phyloP scores from a whole-genome alignment of 2,888 invertebrate species.

The Xestia ashworthii region DNA sequence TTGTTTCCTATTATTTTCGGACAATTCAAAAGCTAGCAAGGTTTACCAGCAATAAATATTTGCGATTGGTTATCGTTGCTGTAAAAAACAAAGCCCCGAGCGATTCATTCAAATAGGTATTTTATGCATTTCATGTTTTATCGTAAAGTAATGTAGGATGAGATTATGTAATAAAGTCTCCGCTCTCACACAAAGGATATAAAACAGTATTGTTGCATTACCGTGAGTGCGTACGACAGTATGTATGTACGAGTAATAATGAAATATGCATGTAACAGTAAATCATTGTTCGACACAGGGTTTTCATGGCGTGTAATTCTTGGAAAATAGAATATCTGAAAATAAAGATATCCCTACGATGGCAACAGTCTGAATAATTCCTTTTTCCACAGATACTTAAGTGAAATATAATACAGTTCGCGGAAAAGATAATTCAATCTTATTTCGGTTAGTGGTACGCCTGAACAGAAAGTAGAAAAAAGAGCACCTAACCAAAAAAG shows the following conservation, averaged over 20 bases:
- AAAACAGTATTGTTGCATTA: slow-evolving; percentile 60
- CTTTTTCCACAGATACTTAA: slow-evolving; percentile 17
- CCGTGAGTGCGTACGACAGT: slow-evolving; percentile 51
- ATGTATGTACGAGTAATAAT: slow-evolving; percentile 55
- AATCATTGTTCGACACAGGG: slow-evolving; percentile 56
- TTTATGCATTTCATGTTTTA: slow-evolving; percentile 42
- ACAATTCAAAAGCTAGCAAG: slow-evolving; percentile 17
- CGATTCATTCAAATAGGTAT: slow-evolving; percentile 30
- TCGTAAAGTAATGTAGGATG: slow-evolving; percentile 29
- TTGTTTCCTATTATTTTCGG: slow-evolving; percentile 27
- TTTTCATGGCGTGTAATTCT: slow-evolving; percentile 33
- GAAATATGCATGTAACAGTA: slow-evolving; percentile 52
- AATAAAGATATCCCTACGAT: slow-evolving; percentile 5
- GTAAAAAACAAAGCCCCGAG: slow-evolving; percentile 27
- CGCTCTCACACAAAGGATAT: slow-evolving; percentile 43
- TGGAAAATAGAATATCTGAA: neutral
- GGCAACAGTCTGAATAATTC: neutral
- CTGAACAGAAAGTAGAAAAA: neutral
- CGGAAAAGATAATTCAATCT: slow-evolving; percentile 36
- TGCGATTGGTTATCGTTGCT: slow-evolving; percentile 22
- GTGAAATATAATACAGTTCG: slow-evolving; percentile 10
- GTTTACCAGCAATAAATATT: slow-evolving; percentile 43
- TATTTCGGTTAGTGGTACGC: slow-evolving; percentile 18
- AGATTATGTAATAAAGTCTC: slow-evolving; percentile 48
- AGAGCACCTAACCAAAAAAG: slow-evolving; percentile 2